phyloP scores from a whole-genome alignment of 2,113 vertebrate species.

The Seriola quinqueradiata region DNA sequence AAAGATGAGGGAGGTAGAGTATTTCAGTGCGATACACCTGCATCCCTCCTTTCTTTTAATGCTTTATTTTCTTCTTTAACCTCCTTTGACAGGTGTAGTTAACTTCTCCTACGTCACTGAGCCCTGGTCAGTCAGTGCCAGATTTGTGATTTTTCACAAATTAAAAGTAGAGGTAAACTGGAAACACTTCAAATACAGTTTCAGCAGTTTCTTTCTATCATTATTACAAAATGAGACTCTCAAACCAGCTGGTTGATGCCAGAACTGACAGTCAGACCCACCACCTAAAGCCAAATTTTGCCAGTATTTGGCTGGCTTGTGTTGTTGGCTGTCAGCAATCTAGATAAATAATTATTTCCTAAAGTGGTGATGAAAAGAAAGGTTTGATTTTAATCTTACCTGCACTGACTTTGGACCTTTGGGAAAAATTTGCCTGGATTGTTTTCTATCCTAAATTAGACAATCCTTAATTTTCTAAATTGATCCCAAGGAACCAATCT shows the following conservation, averaged over 20 bases:
- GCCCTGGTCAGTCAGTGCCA: neutral
- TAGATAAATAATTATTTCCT: constrained; percentile 18
- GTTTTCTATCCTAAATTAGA: too few species aligned
- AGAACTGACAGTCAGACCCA: constrained; percentile 14
- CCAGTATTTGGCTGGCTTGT: neutral
- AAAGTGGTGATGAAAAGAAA: constrained; percentile 5
- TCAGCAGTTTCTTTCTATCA: neutral
- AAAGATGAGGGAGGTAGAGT: constrained; percentile 30
- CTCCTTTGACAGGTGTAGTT: neutral
- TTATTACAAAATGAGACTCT: constrained; percentile 2
- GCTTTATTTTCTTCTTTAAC: neutral
- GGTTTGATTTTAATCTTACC: neutral
- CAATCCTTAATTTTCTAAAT: neutral
- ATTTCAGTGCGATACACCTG: constrained; percentile 1
- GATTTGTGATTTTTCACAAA: neutral
- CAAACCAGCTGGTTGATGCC: constrained; percentile 9
- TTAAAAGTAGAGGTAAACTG: neutral
- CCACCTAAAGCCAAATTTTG: neutral
- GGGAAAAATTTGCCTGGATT: neutral
- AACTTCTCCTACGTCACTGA: neutral
- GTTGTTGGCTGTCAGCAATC: neutral
- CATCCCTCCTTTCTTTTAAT: neutral
- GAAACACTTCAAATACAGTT: neutral
- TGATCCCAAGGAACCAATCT: neutral
- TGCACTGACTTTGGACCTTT: neutral